phyloP scores from a whole-genome alignment of 2,888 invertebrate species.

The Sphinx pinastri region DNA sequence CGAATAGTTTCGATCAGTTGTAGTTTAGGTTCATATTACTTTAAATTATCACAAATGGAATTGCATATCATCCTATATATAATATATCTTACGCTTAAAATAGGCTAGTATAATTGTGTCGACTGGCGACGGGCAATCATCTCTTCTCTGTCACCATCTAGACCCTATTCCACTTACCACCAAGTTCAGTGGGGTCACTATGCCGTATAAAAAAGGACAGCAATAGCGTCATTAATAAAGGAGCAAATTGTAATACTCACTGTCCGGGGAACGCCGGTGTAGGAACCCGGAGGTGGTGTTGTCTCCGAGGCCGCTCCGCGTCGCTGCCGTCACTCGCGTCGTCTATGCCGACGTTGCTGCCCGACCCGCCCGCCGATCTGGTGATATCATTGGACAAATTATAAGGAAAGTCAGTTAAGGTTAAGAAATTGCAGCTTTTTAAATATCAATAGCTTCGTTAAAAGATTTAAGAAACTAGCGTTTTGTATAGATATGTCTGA shows the following conservation, averaged over 20 bases:
- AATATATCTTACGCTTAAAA: too few relatives aligned
- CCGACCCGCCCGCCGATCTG: slow-evolving; percentile 66
- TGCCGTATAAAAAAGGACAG: too few relatives aligned
- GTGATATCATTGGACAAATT: neutral
- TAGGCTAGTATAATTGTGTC: too few relatives aligned
- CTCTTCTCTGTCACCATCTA: too few relatives aligned
- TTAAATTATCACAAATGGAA: too few relatives aligned
- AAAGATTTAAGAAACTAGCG: neutral
- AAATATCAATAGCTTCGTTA: neutral
- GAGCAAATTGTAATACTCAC: slow-evolving; percentile 54
- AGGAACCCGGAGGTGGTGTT: slow-evolving; percentile 72
- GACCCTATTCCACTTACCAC: too few relatives aligned
- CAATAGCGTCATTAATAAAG: too few relatives aligned
- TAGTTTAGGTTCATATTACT: too few relatives aligned
- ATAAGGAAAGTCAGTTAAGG: neutral
- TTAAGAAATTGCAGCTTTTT: neutral
- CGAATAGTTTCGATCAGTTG: too few relatives aligned
- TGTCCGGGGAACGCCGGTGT: slow-evolving; percentile 69
- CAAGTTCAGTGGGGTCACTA: too few relatives aligned
- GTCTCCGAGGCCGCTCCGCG: slow-evolving; percentile 68
- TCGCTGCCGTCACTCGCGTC: slow-evolving; percentile 80
- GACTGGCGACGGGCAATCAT: too few relatives aligned
- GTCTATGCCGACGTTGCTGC: slow-evolving; percentile 65
- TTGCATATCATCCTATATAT: too few relatives aligned
- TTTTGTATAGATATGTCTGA: neutral